Evolutionary conservation across 1,140 invertebrate species (phyloP).

Genomic region (Lethrus apterus): DNA sequence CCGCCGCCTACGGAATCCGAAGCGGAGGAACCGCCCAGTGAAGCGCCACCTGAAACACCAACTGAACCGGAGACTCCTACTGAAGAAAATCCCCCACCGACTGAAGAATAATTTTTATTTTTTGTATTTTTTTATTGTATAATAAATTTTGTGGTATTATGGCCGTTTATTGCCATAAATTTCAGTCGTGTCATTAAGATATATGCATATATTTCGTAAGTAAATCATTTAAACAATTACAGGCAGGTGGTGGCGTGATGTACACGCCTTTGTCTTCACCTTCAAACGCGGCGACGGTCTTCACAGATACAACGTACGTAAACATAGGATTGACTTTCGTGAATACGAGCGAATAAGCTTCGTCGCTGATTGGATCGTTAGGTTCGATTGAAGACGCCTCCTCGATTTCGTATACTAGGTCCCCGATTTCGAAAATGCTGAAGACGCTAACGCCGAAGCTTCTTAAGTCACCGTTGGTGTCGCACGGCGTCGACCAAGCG

Average conservation of each 20-base stretch:
- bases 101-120: conserved; percentile 1
- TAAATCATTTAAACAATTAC: not conserved
- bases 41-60: not conserved
- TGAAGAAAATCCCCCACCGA: not conserved
- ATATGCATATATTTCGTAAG: too few relatives aligned
- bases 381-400: not conserved
- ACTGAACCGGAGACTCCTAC: not conserved
- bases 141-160: too few relatives aligned
- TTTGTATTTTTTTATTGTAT: not conserved
- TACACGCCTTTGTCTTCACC: not conserved
- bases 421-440: not conserved
- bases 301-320: not conserved
- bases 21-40: not conserved
- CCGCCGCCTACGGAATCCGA: not conserved
- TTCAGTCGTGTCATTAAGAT: too few relatives aligned
- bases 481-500: not conserved
- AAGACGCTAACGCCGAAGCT: not conserved
- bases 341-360: not conserved
- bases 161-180: too few relatives aligned
- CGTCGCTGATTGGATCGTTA: not conserved
- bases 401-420: too few relatives aligned
- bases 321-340: conserved; percentile 5
- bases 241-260: not conserved
- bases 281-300: not conserved
- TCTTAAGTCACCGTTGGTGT: not conserved